Evolutionary conservation across 2,888 invertebrate species (phyloP), one percentile per base, ranked within the genome.

Genomic region (Cristatella mucedo): DNA sequence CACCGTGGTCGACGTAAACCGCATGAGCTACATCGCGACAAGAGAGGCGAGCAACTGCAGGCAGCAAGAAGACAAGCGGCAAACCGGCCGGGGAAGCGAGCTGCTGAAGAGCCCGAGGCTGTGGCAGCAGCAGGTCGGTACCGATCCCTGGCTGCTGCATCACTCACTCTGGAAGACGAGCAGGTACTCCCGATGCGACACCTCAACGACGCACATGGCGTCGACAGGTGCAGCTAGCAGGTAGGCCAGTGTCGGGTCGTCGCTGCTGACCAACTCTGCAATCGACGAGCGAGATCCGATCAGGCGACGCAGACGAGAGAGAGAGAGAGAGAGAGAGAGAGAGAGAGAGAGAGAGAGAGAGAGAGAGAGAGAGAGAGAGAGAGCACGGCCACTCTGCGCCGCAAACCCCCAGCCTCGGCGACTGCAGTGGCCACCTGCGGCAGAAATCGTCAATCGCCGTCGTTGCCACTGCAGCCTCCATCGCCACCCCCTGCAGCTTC

Each of bases 171-270:
- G 9, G 52, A 70, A 70, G 29, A 70, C 63, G 34, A 70, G 58
- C 9, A 70, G 57, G 49, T 63, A 70, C 51, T 70, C 70, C 34
- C 59, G 79, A 61, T 79, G 79, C 71, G 71, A 72, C 73, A 68
- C 71, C 73, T 70, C 74, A 44, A 80, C 76, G 43, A 79, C 76
- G 53, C 80, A 74, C 57, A 89, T 73, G 26, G 91, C 85, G 62
- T 89, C 82, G 40, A 87, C 81, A 40, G 82, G 80, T 44, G 80
- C 83, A 68, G 83, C 83, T 16, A 81, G 76, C 53, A 91, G 74
- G 67, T 86, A 89, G 53, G 81, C 75, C 68, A 83, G 76, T 56
- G 84, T 74, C 53, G 80, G 79, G 72, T 87, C 87, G 65, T 91
- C 89, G 3, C 82, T 80, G 71, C 85, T 86, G 49, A 91, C 79